Conservation (phyloP, 23 tunicate genomes). For the Styela plicata region DNA sequence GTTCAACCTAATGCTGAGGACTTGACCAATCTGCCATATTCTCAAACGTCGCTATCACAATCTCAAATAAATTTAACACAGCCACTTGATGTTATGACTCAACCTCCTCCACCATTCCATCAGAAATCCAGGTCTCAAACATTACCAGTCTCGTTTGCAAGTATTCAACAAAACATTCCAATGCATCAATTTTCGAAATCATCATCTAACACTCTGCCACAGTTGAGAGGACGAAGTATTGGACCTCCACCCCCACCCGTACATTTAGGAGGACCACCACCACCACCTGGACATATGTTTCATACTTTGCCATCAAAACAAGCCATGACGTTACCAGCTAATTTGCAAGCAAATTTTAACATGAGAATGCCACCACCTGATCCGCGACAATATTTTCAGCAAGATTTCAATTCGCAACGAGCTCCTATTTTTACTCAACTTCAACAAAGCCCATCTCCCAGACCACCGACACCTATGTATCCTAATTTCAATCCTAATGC, state of each 20-base stretch:
- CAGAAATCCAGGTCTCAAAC: constrained; percentile 1
- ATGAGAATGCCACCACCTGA: neutral
- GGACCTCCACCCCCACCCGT: neutral
- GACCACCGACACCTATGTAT: neutral
- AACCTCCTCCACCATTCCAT: constrained; percentile 1
- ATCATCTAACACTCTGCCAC: neutral
- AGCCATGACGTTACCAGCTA: neutral
- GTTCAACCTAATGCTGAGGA: neutral
- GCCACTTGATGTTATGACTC: neutral
- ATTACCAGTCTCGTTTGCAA: neutral
- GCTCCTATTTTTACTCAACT: neutral
- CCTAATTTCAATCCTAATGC: neutral
- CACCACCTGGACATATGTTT: neutral
- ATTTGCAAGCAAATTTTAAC: neutral
- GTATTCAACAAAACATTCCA: neutral
- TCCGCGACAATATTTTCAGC: neutral
- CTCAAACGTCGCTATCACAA: neutral
- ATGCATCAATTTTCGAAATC: constrained; percentile 7
- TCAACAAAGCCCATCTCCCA: neutral
- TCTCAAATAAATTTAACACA: neutral
- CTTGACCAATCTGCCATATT: neutral
- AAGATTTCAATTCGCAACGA: neutral
- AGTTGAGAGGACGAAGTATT: neutral
- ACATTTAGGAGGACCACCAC: too few relatives aligned
- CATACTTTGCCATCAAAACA: neutral